Percentiles rank a stretch among this genome's conserved stretches.
phyloP scores from a whole-genome alignment of 2,113 vertebrate genomes.

The Notarius lentiginosus region DNA sequence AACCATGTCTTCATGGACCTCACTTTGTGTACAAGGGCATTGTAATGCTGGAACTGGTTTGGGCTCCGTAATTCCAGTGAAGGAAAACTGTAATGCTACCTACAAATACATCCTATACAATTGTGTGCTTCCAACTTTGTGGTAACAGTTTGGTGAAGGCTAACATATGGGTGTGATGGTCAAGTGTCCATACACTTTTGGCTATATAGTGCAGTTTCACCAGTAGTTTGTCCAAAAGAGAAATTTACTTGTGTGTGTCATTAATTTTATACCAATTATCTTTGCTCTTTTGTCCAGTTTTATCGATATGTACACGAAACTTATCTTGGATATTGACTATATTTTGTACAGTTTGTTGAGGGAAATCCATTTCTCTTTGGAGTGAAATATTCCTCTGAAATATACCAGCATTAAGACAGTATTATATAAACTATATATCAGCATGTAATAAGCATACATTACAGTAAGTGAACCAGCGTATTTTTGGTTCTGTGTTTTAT shows the following conservation, averaged over 20 bases:
- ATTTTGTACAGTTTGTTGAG: background rate
- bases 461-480: background rate
- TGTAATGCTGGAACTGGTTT: no score
- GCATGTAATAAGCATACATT: background rate
- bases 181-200: background rate
- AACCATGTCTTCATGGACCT: background rate
- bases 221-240: background rate
- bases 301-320: background rate
- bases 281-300: background rate
- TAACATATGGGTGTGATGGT: background rate
- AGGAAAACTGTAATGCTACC: background rate
- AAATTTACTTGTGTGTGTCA: background rate
- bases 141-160: background rate
- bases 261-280: background rate
- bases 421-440: background rate
- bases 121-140: background rate
- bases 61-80: background rate
- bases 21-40: background rate
- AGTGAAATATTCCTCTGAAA: background rate
- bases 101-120: background rate
- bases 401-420: background rate
- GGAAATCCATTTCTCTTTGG: background rate
- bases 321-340: background rate
- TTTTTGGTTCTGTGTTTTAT: background rate
- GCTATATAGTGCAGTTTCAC: background rate